Percentiles rank a stretch among this genome's conserved stretches.
phyloP scores from a whole-genome alignment of 2,797 vertebrate species.

The Macropodus opercularis region DNA sequence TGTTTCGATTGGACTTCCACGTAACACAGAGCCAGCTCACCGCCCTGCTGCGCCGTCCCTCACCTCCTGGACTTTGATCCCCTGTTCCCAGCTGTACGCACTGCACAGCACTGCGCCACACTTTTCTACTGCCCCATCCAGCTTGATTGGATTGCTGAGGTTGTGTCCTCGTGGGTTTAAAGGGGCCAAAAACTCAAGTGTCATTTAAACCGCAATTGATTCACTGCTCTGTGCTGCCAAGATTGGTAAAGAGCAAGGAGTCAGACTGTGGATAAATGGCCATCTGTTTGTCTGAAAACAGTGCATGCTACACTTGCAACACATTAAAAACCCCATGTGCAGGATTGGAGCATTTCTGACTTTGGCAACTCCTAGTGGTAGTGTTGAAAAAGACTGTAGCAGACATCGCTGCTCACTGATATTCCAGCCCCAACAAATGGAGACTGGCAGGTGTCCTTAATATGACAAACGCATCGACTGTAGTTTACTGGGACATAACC shows the following conservation, averaged over 20 bases:
- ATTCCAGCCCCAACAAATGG: background rate
- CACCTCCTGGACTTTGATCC: constrained; percentile 69
- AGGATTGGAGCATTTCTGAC: constrained; percentile 27
- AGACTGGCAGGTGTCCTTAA: background rate
- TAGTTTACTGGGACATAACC: background rate
- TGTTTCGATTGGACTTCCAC: constrained; percentile 50
- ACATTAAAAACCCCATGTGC: constrained; percentile 13
- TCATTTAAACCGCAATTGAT: constrained; percentile 40
- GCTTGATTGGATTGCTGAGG: constrained; percentile 39
- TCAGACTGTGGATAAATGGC: constrained; percentile 38
- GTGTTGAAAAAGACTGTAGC: constrained; percentile 10
- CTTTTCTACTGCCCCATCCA: too few relatives aligned
- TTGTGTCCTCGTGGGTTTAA: constrained; percentile 25
- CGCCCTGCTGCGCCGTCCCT: constrained; percentile 31
- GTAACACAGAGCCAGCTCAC: constrained; percentile 40
- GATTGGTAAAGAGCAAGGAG: constrained; percentile 26
- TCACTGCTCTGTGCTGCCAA: constrained; percentile 6
- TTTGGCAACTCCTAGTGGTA: constrained; percentile 14
- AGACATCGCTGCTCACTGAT: background rate
- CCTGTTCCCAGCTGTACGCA: constrained; percentile 37
- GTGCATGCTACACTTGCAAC: constrained; percentile 15
- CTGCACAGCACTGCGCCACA: too few relatives aligned
- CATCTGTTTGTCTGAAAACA: constrained; percentile 50
- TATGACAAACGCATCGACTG: background rate
- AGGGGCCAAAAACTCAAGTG: background rate